These are phyloP conservation scores for Syrista parreyssii DNA, from an alignment of 2,888 invertebrate genomes.

Conservation along the genomic window DNA sequence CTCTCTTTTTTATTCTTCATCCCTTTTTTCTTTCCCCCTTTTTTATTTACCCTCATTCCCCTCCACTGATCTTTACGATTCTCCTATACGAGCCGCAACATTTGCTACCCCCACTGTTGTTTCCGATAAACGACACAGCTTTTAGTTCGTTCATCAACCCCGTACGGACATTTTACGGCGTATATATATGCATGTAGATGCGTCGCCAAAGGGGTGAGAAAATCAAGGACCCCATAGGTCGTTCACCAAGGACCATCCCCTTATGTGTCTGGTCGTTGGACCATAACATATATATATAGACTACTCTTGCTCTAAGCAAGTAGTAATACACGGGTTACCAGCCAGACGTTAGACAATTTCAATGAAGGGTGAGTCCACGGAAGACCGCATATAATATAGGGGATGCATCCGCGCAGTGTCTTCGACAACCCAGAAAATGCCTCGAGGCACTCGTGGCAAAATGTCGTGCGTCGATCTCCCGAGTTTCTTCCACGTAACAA, in stretches of 20 bases:
- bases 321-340: neutral
- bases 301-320: neutral
- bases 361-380: neutral
- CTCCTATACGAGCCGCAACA: neutral
- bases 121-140: neutral
- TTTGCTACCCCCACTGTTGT: neutral
- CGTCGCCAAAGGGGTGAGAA: neutral
- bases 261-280: neutral
- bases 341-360: neutral
- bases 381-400: neutral
- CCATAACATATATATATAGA: neutral
- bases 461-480: neutral
- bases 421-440: neutral
- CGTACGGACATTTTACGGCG: neutral
- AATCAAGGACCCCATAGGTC: neutral
- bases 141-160: neutral
- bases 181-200: neutral
- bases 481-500: neutral
- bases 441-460: conserved; percentile 1
- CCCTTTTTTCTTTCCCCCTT: neutral
- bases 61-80: neutral
- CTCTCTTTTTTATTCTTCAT: neutral
- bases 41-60: neutral
- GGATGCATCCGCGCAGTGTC: neutral
- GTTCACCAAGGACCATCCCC: too few species aligned